Base-by-base conservation (phyloP, 2,888 invertebrate species). In the Ormyrus pomaceus region DNA sequence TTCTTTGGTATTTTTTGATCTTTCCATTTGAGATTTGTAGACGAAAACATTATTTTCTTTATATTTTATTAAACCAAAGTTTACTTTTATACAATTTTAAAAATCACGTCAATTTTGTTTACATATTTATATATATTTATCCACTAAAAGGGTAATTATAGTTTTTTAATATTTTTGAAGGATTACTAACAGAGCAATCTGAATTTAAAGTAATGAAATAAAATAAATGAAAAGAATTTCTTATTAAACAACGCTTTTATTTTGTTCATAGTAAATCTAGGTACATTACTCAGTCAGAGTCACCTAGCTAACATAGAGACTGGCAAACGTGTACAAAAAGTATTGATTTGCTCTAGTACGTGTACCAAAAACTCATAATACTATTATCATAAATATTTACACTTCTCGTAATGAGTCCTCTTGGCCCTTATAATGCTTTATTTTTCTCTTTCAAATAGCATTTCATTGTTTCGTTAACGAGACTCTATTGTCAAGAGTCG, bases 281-380 rank as follows among this genome's bases (percentile, higher is more conserved):
- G 83, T 86, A 87, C 87, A 87, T 85, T 84, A 83, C 73, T 86
- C 84, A 86, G 85, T 87, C 87, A 77, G 82, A 86, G 81, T 85
- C 76, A 83, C 83, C 82, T 84, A 83, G 82, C 79, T 84, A 72
- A 75, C 48, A 84, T 85, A 82, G 81, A 77, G 74, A 85, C 82
- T 82, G 84, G 84, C 83, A 85, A 86, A 85, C 82, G 83, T 83
- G 80, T 78, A 77, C 73, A 82, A 83, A 82, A 82, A 83, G 85
- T 87, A 84, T 84, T 64, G 81, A 76, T 83, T 68, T 80, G 65
- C 74, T 80, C 77, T 72, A 66, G 64, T 77, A 80, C 58, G 19
- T 68, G 65, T 75, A 79, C 53, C 70, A 69, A 76, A 34, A 34
- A 86, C 82, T 83, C 82, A 82, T 87, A 88, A 88, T 87, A 87